Conservation (phyloP, 2,888 invertebrate genomes). For the Coleophora deauratella region DNA sequence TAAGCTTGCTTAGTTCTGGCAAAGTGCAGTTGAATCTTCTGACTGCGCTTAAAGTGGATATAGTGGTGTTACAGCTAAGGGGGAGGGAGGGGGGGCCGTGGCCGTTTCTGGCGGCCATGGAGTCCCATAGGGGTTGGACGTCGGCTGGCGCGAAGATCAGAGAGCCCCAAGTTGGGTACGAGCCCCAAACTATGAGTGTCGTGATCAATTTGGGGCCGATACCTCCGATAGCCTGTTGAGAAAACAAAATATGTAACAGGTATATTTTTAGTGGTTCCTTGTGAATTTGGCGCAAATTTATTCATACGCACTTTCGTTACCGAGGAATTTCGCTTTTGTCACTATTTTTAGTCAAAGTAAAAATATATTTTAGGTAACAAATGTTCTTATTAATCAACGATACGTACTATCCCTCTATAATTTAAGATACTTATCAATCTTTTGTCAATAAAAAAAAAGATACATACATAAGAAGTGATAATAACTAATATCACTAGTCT, state of each 20-base stretch:
- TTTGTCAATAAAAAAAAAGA: no score
- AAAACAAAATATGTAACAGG: neutral
- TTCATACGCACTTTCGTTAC: no score
- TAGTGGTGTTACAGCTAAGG: constrained; percentile 27
- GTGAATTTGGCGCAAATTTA: no score
- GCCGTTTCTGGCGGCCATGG: neutral
- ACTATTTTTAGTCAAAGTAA: no score
- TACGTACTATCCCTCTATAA: no score
- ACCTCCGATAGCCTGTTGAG: constrained; percentile 79
- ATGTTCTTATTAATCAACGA: no score
- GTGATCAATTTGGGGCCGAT: constrained; percentile 86
- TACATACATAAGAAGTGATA: no score
- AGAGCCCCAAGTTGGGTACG: constrained; percentile 84
- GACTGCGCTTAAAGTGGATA: constrained; percentile 15
- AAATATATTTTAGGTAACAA: no score
- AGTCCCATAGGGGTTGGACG: constrained; percentile 5
- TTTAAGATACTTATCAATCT: no score
- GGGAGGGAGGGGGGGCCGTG: neutral
- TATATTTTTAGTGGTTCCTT: neutral
- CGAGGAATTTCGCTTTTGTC: no score
- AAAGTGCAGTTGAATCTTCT: constrained; percentile 33
- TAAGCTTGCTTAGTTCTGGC: constrained; percentile 10
- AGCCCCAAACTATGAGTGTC: constrained; percentile 78
- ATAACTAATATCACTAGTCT: no score
- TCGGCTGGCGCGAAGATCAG: constrained; percentile 69